Conservation (phyloP, 1,140 invertebrate genomes). For the Andricus grossulariae region DNA sequence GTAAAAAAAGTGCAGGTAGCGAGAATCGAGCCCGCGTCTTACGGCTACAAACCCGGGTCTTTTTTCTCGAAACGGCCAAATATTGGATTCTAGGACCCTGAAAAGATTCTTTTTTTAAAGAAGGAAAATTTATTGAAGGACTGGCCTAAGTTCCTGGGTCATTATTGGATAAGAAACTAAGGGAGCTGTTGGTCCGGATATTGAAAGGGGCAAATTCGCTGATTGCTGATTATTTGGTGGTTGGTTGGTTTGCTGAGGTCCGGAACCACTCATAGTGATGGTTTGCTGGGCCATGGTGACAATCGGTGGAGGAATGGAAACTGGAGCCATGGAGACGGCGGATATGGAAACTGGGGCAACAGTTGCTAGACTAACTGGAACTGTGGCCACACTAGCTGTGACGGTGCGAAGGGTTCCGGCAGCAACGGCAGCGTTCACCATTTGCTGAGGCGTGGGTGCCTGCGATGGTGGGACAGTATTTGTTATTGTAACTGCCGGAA, state of each 20-base stretch:
- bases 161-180: constrained; percentile 85
- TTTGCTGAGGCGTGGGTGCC: constrained; percentile 73
- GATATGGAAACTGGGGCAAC: constrained; percentile 78
- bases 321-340: constrained; percentile 78
- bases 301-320: constrained; percentile 77
- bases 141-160: constrained; percentile 78
- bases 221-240: constrained; percentile 72
- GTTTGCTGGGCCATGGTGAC: constrained; percentile 79
- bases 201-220: constrained; percentile 72
- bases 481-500: constrained; percentile 79
- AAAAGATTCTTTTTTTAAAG: not conserved
- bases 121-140: constrained; percentile 63
- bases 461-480: constrained; percentile 76
- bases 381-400: constrained; percentile 80
- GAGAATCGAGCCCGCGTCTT: too few species aligned
- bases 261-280: constrained; percentile 70
- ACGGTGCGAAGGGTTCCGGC: constrained; percentile 78
- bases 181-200: constrained; percentile 78
- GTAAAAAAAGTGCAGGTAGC: too few species aligned
- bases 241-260: constrained; percentile 69
- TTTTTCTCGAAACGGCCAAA: not conserved
- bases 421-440: constrained; percentile 72
- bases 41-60: not conserved
- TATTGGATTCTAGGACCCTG: not conserved
- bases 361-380: constrained; percentile 80